Conservation (phyloP, 2,113 vertebrate genomes). For the Cyanoramphus novaezelandiae region DNA sequence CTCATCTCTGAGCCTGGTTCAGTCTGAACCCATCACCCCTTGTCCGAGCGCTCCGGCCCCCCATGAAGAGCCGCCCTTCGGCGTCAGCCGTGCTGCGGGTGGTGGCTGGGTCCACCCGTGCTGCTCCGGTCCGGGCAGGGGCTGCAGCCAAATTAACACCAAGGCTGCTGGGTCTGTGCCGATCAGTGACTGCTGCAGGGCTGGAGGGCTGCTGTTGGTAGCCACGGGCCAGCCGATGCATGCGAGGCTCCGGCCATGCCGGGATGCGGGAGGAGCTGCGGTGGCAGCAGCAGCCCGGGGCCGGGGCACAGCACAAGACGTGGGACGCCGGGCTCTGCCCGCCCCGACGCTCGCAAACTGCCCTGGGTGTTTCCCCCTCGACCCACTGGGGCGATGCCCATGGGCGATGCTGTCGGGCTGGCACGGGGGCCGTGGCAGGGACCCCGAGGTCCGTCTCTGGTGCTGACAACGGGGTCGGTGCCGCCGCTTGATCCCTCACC, state of each 20-base stretch:
- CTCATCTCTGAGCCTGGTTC: not conserved
- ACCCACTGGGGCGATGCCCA: not conserved
- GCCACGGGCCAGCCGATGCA: fast-evolving
- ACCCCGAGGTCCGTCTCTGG: fast-evolving
- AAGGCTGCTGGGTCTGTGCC: not conserved
- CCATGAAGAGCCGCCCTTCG: not conserved
- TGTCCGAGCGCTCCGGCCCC: not conserved
- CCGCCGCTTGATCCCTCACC: not conserved
- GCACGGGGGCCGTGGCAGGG: fast-evolving
- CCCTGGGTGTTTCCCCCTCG: not conserved
- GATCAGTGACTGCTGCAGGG: not conserved
- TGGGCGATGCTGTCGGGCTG: fast-evolving
- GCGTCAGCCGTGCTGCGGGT: fast-evolving
- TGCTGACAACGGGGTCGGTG: not conserved
- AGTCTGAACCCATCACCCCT: not conserved
- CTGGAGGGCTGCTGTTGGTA: not conserved
- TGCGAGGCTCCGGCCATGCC: fast-evolving
- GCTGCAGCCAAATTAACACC: not conserved
- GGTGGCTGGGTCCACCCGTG: fast-evolving
- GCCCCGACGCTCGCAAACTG: fast-evolving
- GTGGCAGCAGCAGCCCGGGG: not conserved
- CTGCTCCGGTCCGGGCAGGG: fast-evolving
- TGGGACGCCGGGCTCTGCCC: not conserved
- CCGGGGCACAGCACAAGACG: fast-evolving
- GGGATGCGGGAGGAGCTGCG: not conserved